Base-by-base conservation (phyloP, 2,113 vertebrate species). In the Sardina pilchardus region DNA sequence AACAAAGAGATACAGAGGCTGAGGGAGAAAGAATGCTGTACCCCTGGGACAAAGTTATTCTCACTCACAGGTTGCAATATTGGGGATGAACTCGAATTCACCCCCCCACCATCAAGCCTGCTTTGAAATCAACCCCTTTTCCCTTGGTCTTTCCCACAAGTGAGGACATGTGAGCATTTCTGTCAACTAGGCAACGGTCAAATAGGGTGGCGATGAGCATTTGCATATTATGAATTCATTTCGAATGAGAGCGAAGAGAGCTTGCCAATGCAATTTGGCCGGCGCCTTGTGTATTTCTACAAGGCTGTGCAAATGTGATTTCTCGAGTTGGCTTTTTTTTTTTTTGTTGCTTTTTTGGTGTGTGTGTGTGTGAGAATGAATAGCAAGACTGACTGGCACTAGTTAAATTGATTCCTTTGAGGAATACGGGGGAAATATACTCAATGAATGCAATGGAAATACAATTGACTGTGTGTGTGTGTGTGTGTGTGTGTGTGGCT, bases 161-260 rank as follows among this genome's bases (percentile, higher is more conserved):
- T 39, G 71, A 36, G 30, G 14, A 78, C 71, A 36, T 14, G 71
- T 16, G 16, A 78, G 16, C 71, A 34, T 78, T 78, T 78, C 71
- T 78, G 30, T 78, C 71, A 39, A 10, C 34, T 34, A 34, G 14
- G 71, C 30, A 16, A 19, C 10, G 71, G 71, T 78, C 71, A 78
- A 78, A 78, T 78, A 12, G 71, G 26, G 1, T 34, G 71, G 71
- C 36, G 71, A 39, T 78, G 26, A 5, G 26, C 14, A 78, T 78
- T 78, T 83, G 85, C 30, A 59, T 44, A 86, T 91, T 89, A 92
- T 91, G 88, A 75, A 86, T 86, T 89, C 44, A 44, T 82, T 85
- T 59, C 85, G 47, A 82, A 89, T 83, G 48, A 47, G 86, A 81
- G 36, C n/a, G 48, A 34, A 44, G 36, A 14, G 89, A 90, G 91